Evolutionary conservation across 2,113 vertebrate genomes (phyloP).

Genomic region (Vidua chalybeata): DNA sequence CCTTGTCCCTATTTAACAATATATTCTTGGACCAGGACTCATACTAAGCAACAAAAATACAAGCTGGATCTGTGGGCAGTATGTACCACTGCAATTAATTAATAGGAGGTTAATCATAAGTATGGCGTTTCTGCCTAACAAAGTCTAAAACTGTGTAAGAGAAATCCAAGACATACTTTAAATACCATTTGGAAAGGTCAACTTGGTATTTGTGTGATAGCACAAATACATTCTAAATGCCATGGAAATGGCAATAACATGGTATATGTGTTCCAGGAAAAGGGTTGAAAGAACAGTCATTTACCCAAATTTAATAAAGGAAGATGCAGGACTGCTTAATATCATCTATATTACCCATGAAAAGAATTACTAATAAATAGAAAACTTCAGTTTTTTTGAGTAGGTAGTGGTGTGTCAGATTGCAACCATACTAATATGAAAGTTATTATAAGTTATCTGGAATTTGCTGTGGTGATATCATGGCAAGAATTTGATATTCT

Average conservation of each 20-base stretch:
- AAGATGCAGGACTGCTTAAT: background rate
- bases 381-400: background rate
- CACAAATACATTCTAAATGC: conserved; percentile 13
- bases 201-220: conserved; percentile 11
- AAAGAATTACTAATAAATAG: background rate
- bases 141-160: background rate
- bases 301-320: background rate
- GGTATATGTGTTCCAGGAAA: background rate
- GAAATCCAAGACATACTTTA: background rate
- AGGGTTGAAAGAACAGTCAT: background rate
- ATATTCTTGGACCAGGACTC: background rate
- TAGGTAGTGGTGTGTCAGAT: background rate
- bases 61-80: background rate
- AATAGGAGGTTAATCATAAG: background rate
- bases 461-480: background rate
- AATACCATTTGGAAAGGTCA: conserved; percentile 35
- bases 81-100: background rate
- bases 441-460: background rate
- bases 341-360: background rate
- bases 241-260: background rate
- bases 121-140: background rate
- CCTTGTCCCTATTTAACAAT: background rate
- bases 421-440: background rate
- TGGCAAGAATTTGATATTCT: background rate
- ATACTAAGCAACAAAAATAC: background rate